A percentile compares a stretch with the other conserved stretches of the same genome.
Conservation (phyloP, 2,797 vertebrate genomes). For the Lophotriccus pileatus region DNA sequence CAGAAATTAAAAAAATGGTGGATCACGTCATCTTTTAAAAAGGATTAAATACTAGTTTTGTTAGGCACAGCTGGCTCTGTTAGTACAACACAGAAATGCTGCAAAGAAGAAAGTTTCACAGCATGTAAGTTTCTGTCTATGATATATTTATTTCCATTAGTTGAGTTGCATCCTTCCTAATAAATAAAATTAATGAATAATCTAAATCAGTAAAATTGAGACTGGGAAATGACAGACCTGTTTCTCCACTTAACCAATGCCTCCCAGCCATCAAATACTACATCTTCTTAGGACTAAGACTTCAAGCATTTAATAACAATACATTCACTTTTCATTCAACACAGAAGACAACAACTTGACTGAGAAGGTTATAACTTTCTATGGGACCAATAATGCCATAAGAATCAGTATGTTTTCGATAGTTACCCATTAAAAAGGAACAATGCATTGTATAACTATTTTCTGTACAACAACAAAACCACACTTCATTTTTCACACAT, state of each 20-base stretch:
- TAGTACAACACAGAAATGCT: background rate
- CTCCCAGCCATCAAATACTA: background rate
- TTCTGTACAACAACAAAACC: background rate
- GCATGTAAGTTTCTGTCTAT: background rate
- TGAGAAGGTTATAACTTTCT: background rate
- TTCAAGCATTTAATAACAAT: background rate
- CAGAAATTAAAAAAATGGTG: background rate
- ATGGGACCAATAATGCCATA: background rate
- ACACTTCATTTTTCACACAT: background rate
- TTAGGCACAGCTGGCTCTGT: background rate
- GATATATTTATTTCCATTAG: background rate
- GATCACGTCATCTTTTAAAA: background rate
- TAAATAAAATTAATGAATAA: background rate
- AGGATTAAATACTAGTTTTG: background rate
- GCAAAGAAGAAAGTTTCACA: background rate
- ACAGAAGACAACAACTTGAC: background rate
- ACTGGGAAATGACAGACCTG: background rate
- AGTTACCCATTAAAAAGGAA: background rate
- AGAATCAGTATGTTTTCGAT: background rate
- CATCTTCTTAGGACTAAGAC: background rate
- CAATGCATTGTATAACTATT: background rate
- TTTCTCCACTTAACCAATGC: background rate
- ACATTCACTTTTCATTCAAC: background rate
- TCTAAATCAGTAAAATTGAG: background rate
- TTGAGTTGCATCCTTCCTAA: background rate